phyloP scores from a whole-genome alignment of 2,113 vertebrate genomes.

The Tragelaphus strepsiceros region DNA sequence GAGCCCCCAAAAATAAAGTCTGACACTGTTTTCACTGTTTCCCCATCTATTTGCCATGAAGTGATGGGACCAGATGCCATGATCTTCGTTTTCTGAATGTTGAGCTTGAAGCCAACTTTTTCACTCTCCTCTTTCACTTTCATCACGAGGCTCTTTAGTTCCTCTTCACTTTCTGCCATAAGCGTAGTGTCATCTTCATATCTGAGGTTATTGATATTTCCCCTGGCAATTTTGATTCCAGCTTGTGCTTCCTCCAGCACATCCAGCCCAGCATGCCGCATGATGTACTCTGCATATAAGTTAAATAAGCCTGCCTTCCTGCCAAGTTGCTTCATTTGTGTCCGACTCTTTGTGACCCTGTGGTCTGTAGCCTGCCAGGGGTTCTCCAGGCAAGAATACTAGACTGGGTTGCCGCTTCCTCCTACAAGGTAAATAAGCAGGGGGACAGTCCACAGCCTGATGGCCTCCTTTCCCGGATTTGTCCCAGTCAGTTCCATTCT shows the following conservation, averaged over 20 bases:
- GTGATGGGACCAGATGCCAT: not conserved
- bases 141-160: not conserved
- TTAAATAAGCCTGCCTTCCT: not conserved
- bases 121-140: not conserved
- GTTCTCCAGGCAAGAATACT: not conserved
- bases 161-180: not conserved
- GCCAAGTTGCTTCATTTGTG: not conserved
- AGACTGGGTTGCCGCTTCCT: not conserved
- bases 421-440: not conserved
- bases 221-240: not conserved
- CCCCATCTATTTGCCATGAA: not conserved
- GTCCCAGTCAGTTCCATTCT: not conserved
- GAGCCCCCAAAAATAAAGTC: rapidly evolving
- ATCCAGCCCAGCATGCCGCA: rapidly evolving
- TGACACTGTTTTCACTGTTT: not conserved
- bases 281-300: not conserved
- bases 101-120: not conserved
- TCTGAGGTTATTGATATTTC: not conserved
- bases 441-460: not conserved
- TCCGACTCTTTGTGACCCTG: not conserved
- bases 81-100: not conserved
- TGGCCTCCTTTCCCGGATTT: not conserved
- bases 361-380: not conserved
- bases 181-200: rapidly evolving
- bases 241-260: not conserved